Conservation (phyloP, 2,113 vertebrate genomes). For the Uria lomvia region DNA sequence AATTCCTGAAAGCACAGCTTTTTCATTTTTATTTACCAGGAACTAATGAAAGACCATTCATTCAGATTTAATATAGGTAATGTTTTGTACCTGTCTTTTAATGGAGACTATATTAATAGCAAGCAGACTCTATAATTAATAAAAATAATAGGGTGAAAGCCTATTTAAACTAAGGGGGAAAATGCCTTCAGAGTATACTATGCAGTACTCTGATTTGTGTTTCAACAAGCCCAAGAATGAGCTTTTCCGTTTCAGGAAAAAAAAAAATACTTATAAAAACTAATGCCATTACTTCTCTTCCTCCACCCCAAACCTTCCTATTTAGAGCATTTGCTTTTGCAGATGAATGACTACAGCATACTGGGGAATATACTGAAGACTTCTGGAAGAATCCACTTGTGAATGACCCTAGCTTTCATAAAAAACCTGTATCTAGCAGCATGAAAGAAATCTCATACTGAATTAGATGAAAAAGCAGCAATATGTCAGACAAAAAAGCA, state of each 20-base stretch:
- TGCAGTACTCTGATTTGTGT: not conserved
- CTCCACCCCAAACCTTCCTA: not conserved
- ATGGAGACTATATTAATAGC: not conserved
- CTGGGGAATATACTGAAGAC: not conserved
- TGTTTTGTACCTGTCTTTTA: not conserved
- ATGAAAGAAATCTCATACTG: not conserved
- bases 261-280: not conserved
- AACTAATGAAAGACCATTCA: not conserved
- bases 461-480: not conserved
- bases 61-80: not conserved
- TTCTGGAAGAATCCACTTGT: not conserved
- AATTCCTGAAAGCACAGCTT: not conserved
- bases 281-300: not conserved
- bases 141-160: not conserved
- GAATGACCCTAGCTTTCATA: not conserved
- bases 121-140: not conserved
- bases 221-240: not conserved
- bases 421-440: not conserved
- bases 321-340: not conserved
- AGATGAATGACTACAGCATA: not conserved
- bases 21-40: not conserved
- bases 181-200: not conserved
- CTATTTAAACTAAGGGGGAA: not conserved
- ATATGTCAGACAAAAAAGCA: not conserved
- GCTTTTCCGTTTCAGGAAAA: not conserved